Conservation (phyloP, 2,888 invertebrate species). For the Leistus spinibarbis region DNA sequence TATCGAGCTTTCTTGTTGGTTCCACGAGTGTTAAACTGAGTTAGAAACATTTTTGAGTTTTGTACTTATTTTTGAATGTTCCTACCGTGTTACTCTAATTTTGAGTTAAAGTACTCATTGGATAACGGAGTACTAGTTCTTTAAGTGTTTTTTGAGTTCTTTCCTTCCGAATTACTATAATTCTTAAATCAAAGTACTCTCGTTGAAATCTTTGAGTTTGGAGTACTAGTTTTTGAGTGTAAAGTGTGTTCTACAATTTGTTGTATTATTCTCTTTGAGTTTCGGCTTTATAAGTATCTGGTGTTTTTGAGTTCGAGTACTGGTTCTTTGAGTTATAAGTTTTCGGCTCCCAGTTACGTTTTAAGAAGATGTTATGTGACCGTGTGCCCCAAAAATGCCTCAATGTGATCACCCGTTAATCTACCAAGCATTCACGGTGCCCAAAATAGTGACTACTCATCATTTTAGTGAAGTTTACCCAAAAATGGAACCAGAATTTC, state of each 20-base stretch:
- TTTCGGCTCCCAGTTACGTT: background rate
- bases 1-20: no score
- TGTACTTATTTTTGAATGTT: background rate
- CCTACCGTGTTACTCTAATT: background rate
- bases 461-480: slow-evolving; percentile 6
- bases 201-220: no score
- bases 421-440: slow-evolving; percentile 26
- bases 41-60: background rate
- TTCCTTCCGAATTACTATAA: no score
- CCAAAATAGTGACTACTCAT: slow-evolving; percentile 31
- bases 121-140: background rate
- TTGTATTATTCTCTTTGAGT: no score
- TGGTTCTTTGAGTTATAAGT: background rate
- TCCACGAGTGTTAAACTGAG: no score
- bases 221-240: background rate
- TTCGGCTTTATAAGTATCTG: background rate
- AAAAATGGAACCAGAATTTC: slow-evolving; percentile 9
- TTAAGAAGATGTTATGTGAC: background rate
- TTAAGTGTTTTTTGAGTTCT: background rate
- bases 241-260: background rate
- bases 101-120: background rate
- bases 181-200: no score
- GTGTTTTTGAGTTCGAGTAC: background rate
- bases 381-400: slow-evolving; percentile 16
- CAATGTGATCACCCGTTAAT: slow-evolving; percentile 25